These are phyloP conservation scores for Indri indri DNA, from an alignment of 2,113 vertebrate genomes.

Conservation along the genomic window DNA sequence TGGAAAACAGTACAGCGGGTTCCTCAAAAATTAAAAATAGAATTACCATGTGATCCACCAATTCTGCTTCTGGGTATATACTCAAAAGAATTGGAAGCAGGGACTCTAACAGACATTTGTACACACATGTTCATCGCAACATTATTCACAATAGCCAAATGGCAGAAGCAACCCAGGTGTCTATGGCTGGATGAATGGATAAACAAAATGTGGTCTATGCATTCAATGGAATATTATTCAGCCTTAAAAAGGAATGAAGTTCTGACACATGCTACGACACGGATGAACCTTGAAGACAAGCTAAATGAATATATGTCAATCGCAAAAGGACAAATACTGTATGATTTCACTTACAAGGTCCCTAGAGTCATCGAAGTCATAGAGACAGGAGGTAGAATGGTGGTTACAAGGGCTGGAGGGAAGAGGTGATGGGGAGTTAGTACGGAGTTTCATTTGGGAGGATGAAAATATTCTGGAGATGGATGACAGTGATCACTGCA, in stretches of 20 bases:
- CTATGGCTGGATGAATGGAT: not conserved
- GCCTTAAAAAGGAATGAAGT: not conserved
- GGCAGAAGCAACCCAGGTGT: not conserved
- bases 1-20: not conserved
- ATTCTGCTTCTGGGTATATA: not conserved
- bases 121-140: not conserved
- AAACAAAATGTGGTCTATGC: not conserved
- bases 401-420: not conserved
- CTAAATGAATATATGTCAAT: not conserved
- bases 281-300: not conserved
- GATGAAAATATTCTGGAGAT: not conserved
- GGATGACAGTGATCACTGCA: not conserved
- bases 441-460: not conserved
- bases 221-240: not conserved
- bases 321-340: not conserved
- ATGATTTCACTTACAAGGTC: not conserved
- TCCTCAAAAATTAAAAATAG: slow-evolving; percentile 4
- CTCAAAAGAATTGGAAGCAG: not conserved
- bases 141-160: not conserved
- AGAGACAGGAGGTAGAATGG: not conserved
- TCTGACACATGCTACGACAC: not conserved
- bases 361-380: not conserved
- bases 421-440: not conserved
- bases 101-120: not conserved
- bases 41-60: not conserved